Evolutionary conservation across 2,797 vertebrate species (phyloP), one percentile per base, ranked within the genome.

Genomic region (Argentina silus): DNA sequence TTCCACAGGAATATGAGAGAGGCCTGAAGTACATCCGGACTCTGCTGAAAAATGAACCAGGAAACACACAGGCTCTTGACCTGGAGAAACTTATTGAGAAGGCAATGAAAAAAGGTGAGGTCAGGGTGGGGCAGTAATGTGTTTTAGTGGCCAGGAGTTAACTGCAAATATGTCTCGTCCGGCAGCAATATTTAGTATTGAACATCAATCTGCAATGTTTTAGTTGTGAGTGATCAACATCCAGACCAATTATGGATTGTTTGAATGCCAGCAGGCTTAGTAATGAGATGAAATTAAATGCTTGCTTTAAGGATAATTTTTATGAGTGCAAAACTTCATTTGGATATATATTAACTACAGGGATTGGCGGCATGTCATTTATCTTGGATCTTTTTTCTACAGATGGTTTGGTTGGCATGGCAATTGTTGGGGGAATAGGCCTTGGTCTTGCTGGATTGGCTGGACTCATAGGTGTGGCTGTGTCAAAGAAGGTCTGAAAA

Each of bases 331-430:
- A n/a, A n/a, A 36, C 27, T 36, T 36, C 27, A 36, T 36, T 36
- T 60, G n/a, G 23, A 1, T 14, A 12, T 14, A 36, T 60, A 36
- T 12, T 14, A 53, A 53, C 14, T 15, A 53, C 57, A 36, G 27
- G 27, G 27, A 36, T 36, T 36, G 27, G 27, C 4, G 4, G 27
- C 27, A 36, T 36, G 27, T 36, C 27, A 36, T 59, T 57, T 27
- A 12, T 15, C 4, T 45, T 15, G 12, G 27, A 9, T 65, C 8
- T 7, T 5, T 56, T 19, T 56, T 66, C 19, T 12, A 17, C 83
- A 95, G 94, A 95, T 76, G 94, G 94, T 3, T 81, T 95, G 15
- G 93, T 95, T 48, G 94, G 94, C 78, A 95, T 95, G 93, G 94
- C 93, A 9, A 95, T 95, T 0, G 93, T 95, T 0, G 94, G 94